Evolutionary conservation across 2,888 invertebrate genomes (phyloP).

Genomic region (Acrocyrtus sp.): DNA sequence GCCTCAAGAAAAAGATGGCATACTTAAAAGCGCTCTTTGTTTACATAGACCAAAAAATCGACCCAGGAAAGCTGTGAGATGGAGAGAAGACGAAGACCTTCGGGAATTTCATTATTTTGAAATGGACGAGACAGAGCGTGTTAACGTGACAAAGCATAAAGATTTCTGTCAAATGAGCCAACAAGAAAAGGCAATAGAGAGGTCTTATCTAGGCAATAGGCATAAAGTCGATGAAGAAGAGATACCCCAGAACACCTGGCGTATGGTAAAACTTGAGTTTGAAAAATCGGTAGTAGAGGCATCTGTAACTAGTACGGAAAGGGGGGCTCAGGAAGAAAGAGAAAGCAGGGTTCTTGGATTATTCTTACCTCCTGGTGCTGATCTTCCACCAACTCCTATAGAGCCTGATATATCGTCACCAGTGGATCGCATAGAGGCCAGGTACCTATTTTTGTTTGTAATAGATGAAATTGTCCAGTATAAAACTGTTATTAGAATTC

Average conservation of each 20-base stretch:
- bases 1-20: conserved; percentile 52
- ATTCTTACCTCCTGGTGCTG: conserved; percentile 73
- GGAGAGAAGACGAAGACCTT: conserved; percentile 82
- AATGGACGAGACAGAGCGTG: conserved; percentile 94
- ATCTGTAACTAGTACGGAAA: conserved; percentile 80
- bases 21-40: conserved; percentile 75
- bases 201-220: conserved; percentile 71
- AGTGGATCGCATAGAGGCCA: conserved; percentile 39
- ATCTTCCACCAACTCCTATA: conserved; percentile 83
- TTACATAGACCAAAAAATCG: conserved; percentile 75
- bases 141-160: conserved; percentile 83
- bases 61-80: conserved; percentile 82
- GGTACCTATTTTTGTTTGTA: conserved; percentile 47
- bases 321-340: conserved; percentile 84
- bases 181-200: conserved; percentile 87
- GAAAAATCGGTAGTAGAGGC: conserved; percentile 68
- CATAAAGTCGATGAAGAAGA: conserved; percentile 71
- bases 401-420: conserved; percentile 85
- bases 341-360: conserved; percentile 86
- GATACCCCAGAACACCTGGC: conserved; percentile 85
- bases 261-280: conserved; percentile 69
- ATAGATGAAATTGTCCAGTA: not conserved
- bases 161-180: conserved; percentile 89
- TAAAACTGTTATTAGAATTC: not conserved
- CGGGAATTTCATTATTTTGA: conserved; percentile 91